Percentiles rank a stretch among this genome's conserved stretches.
phyloP scores from a whole-genome alignment of 2,888 invertebrate genomes.

The Argyra leucocephala region DNA sequence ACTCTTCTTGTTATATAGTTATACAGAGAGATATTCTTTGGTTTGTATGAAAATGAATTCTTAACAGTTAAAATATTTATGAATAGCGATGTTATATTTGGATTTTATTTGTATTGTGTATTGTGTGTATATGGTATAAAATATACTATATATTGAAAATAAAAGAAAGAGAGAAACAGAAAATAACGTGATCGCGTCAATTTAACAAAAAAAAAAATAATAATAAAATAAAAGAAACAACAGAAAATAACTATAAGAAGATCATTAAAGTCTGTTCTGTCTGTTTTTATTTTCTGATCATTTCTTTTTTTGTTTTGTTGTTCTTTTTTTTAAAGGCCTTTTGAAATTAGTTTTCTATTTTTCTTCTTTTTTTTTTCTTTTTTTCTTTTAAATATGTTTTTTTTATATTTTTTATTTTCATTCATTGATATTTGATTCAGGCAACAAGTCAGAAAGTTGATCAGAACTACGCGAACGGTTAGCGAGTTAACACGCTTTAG shows the following conservation, averaged over 20 bases:
- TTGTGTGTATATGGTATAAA: too few species aligned
- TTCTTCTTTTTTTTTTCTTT: not conserved
- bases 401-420: not conserved
- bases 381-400: not conserved
- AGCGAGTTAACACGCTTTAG: not conserved
- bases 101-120: too few species aligned
- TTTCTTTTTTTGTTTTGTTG: not conserved
- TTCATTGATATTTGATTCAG: not conserved
- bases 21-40: too few species aligned
- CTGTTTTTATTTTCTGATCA: not conserved
- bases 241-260: not conserved
- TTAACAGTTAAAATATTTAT: too few species aligned
- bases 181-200: not conserved
- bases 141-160: too few species aligned
- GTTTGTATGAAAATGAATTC: too few species aligned
- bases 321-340: too few species aligned
- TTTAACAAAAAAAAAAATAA: not conserved
- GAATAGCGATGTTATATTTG: too few species aligned
- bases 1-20: too few species aligned
- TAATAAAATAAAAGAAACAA: not conserved
- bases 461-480: constrained; percentile 6
- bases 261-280: not conserved
- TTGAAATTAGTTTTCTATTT: too few species aligned
- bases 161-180: not conserved
- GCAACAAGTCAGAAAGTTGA: not conserved